Percentiles rank a stretch among this genome's conserved stretches.
Conservation (phyloP, 2,888 invertebrate species). For the Himalopsyche anomala region DNA sequence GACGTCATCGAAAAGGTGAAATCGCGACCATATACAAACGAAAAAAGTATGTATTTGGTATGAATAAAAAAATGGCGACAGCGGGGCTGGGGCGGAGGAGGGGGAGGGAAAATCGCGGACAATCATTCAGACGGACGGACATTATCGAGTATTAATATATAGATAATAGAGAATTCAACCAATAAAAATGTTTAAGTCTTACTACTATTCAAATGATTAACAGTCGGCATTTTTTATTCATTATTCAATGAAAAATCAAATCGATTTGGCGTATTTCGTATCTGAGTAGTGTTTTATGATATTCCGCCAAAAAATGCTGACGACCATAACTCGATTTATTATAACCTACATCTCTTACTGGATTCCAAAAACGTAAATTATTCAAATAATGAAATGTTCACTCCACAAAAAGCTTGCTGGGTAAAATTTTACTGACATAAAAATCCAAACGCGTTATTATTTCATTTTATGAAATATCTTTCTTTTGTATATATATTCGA, state of each 20-base stretch:
- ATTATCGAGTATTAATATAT: too few species aligned
- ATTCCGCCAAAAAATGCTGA: slow-evolving; percentile 24
- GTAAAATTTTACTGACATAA: slow-evolving; percentile 26
- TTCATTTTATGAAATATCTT: slow-evolving; percentile 18
- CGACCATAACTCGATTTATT: slow-evolving; percentile 31
- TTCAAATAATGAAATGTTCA: slow-evolving; percentile 37
- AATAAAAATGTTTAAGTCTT: too few species aligned
- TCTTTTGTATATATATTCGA: background rate
- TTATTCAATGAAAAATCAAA: background rate
- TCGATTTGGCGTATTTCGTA: background rate
- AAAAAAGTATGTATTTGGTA: too few species aligned
- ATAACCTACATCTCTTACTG: slow-evolving; percentile 37
- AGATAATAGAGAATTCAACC: too few species aligned
- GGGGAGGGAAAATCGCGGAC: too few species aligned
- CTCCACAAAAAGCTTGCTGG: slow-evolving; percentile 1
- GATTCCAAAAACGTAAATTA: slow-evolving; percentile 22
- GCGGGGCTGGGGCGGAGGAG: too few species aligned
- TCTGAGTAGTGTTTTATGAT: slow-evolving; percentile 15
- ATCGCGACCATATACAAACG: too few species aligned
- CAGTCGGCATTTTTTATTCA: background rate
- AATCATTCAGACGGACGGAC: too few species aligned
- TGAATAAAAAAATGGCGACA: too few species aligned
- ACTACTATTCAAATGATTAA: background rate
- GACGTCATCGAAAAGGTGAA: too few species aligned
- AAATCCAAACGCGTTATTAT: slow-evolving; percentile 21